Evolutionary conservation across 2,888 invertebrate genomes (phyloP), one percentile per base, ranked within the genome.

Genomic region (Sclerodermus sp.): DNA sequence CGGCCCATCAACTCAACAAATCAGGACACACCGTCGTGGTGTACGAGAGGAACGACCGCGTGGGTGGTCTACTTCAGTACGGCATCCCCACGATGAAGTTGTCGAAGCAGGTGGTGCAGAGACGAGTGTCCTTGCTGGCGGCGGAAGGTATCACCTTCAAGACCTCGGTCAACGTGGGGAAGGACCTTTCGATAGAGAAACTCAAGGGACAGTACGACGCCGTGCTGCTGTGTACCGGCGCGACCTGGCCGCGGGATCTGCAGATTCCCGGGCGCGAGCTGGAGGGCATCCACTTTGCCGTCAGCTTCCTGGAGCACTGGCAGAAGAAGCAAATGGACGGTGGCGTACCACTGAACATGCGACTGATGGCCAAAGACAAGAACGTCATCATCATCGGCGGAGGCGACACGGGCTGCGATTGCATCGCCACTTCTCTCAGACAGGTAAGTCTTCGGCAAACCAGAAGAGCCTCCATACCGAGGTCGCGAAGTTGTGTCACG

Each of bases 31-130:
- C 81, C n/a, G 95, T 98, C 1, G 96, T 95, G 0, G 96, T 99
- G 34, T 98, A 90, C 80, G 99, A 99, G 77, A 85, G 98, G 49
- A 98, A 98, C 79, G 96, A 98, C 79, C 86, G 95, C 9, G 82
- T 94, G 2, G 98, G 98, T 49, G 99, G 99, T 0, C 83, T 99
- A 16, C 82, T 99, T 42, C 93, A 96, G 73, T 99, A 99, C 79
- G 99, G 99, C 51, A 99, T 99, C 75, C 99, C 99, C 13, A 95
- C 94, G 6, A 99, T 99, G 98, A 99, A 99, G 81, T 83, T 99
- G 9, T 90, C 93, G 71, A 99, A 98, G 79, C 85, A 89, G 54
- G 93, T 96, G 47, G 96, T 99, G 0, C 90, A 92, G 69, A 82
- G 98, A 5, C 84, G 99, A 51, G 86, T 98, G 1, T 85, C 89